phyloP scores from a whole-genome alignment of 2,113 vertebrate genomes.

The Hemiscyllium ocellatum region DNA sequence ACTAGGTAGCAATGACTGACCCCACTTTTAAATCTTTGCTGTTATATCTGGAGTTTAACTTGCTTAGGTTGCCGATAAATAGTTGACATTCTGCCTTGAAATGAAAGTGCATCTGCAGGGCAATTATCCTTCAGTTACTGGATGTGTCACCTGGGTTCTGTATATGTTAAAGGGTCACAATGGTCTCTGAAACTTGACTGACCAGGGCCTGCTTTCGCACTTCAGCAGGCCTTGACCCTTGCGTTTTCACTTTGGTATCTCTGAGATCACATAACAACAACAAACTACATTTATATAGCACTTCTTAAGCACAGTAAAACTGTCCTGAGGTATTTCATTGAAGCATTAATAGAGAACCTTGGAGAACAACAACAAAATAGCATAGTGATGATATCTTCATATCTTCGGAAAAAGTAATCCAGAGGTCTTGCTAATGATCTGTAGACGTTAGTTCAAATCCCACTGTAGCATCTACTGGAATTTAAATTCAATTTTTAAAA shows the following conservation, averaged over 20 bases:
- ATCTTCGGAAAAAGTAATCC: too few species aligned
- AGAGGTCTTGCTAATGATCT: too few species aligned
- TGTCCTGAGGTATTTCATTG: not conserved
- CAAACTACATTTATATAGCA: not conserved
- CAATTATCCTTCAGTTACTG: not conserved
- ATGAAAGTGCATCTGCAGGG: not conserved
- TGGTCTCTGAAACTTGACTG: not conserved
- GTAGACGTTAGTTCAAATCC: too few species aligned
- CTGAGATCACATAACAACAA: not conserved
- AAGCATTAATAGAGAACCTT: not conserved
- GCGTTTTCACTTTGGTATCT: not conserved
- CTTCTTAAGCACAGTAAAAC: not conserved
- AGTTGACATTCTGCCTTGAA: not conserved
- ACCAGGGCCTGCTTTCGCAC: not conserved
- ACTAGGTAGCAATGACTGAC: not conserved
- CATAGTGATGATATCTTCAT: too few species aligned
- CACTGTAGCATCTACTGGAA: too few species aligned
- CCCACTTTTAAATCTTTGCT: not conserved
- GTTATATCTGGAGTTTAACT: not conserved
- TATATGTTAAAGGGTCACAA: not conserved
- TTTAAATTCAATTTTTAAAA: too few species aligned
- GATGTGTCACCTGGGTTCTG: not conserved
- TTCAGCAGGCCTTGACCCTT: not conserved
- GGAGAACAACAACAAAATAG: too few species aligned
- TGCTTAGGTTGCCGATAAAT: not conserved